A percentile compares a stretch with the other conserved stretches of the same genome.
Conservation (phyloP, 2,888 invertebrate genomes). For the Latheticus oryzae region DNA sequence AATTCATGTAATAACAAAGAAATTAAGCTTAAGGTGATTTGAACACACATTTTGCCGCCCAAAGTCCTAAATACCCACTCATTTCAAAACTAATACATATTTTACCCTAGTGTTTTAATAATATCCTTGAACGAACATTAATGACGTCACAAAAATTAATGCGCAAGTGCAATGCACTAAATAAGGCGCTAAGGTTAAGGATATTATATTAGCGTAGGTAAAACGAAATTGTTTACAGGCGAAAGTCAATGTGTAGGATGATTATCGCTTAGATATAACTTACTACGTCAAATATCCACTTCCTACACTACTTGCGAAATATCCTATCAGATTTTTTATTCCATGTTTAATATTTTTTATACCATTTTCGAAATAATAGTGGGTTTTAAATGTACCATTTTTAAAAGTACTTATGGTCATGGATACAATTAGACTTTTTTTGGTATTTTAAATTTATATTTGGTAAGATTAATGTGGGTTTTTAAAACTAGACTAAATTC, state of each 20-base stretch:
- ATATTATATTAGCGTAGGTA: conserved; percentile 47
- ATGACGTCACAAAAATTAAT: conserved; percentile 41
- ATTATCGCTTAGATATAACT: conserved; percentile 50
- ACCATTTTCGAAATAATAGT: conserved; percentile 45
- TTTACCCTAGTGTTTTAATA: conserved; percentile 8
- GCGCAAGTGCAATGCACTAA: conserved; percentile 45
- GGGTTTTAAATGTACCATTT: conserved; percentile 38
- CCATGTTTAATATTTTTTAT: conserved; percentile 45
- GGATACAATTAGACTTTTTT: conserved; percentile 10
- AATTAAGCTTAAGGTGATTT: conserved; percentile 45
- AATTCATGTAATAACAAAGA: conserved; percentile 41
- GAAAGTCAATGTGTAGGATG: conserved; percentile 50
- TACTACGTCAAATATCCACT: conserved; percentile 50
- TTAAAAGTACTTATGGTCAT: conserved; percentile 26
- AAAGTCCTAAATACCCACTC: conserved; percentile 33
- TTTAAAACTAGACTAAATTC: conserved; percentile 9
- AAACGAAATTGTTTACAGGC: conserved; percentile 51
- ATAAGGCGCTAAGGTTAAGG: conserved; percentile 49
- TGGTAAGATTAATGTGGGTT: conserved; percentile 20
- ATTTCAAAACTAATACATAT: too few species aligned
- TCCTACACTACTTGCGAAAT: conserved; percentile 55
- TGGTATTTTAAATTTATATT: conserved; percentile 3
- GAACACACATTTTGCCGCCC: conserved; percentile 41
- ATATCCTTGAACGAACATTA: conserved; percentile 41
- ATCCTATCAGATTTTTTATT: conserved; percentile 49